Evolutionary conservation across 1,140 invertebrate genomes (phyloP).

Genomic region (Radopholus similis): DNA sequence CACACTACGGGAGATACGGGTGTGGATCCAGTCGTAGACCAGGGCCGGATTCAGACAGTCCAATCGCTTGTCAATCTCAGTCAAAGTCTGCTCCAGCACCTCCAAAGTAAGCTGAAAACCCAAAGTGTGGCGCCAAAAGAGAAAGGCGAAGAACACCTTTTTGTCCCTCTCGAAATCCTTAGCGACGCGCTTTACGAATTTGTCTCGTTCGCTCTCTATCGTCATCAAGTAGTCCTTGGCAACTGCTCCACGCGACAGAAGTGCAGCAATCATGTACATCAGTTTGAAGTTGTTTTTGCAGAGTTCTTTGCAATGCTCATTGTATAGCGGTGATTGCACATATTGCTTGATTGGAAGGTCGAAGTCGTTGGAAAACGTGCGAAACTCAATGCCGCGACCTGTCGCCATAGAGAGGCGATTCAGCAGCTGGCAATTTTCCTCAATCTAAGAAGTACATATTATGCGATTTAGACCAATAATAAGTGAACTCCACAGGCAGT

Average conservation of each 20-base stretch:
- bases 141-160: too few relatives aligned
- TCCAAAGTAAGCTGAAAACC: slow-evolving; percentile 29
- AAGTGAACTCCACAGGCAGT: neutral
- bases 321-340: slow-evolving; percentile 15
- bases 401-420: slow-evolving; percentile 23
- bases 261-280: slow-evolving; percentile 40
- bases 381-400: slow-evolving; percentile 23
- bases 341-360: neutral
- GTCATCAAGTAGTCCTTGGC: slow-evolving; percentile 38
- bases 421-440: slow-evolving; percentile 12
- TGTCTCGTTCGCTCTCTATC: slow-evolving; percentile 12
- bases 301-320: slow-evolving; percentile 17
- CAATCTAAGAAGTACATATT: too few relatives aligned
- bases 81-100: slow-evolving; percentile 29
- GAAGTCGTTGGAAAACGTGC: slow-evolving; percentile 6
- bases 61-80: slow-evolving; percentile 27
- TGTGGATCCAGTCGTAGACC: slow-evolving; percentile 26
- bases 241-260: slow-evolving; percentile 38
- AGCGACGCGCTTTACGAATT: slow-evolving; percentile 12
- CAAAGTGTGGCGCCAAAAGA: neutral
- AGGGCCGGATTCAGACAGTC: slow-evolving; percentile 14
- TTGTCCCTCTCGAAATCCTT: slow-evolving; percentile 18
- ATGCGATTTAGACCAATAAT: neutral
- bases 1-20: slow-evolving; percentile 1
- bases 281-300: slow-evolving; percentile 32